These are phyloP conservation scores for Resseliella maxima DNA, from an alignment of 2,888 invertebrate genomes.

Conservation along the genomic window DNA sequence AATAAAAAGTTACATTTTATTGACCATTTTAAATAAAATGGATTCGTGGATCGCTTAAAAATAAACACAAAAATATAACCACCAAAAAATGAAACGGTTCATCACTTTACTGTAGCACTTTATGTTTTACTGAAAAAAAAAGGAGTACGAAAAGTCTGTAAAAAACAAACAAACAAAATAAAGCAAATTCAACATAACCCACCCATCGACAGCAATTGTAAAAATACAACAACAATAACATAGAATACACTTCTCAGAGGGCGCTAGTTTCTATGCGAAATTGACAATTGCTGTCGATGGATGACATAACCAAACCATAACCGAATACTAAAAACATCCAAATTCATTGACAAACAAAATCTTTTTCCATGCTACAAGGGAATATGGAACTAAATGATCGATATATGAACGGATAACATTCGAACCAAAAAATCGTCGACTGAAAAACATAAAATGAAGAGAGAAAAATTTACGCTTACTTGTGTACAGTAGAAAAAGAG, in stretches of 20 bases:
- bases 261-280: no score
- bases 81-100: neutral
- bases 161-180: neutral
- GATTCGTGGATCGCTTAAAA: neutral
- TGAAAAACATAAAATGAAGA: neutral
- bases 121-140: neutral
- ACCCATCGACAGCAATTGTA: no score
- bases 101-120: neutral
- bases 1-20: neutral
- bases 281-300: no score
- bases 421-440: neutral
- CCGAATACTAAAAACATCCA: neutral
- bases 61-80: neutral
- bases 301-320: neutral
- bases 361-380: neutral
- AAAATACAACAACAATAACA: no score
- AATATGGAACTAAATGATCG: neutral
- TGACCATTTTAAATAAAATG: neutral
- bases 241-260: no score
- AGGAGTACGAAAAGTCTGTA: no score
- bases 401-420: neutral
- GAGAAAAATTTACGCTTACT: neutral
- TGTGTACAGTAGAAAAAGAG: neutral
- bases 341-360: neutral
- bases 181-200: no score